Evolutionary conservation across 2,797 vertebrate species (phyloP).

Genomic region (Channa striata): DNA sequence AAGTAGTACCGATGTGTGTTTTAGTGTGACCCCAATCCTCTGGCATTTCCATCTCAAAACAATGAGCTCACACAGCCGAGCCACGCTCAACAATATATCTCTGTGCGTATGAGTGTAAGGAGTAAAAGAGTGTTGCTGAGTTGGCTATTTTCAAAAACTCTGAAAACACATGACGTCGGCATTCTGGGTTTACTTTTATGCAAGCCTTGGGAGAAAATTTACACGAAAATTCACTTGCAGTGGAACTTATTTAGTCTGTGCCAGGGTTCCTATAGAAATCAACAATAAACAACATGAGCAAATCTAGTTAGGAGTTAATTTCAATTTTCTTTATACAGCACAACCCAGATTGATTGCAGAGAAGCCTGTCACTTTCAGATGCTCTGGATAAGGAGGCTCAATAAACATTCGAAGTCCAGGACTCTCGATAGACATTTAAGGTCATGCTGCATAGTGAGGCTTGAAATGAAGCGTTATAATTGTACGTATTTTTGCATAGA

Average conservation of each 20-base stretch:
- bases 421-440: neutral
- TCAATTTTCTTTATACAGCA: slow-evolving; percentile 8
- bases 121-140: slow-evolving; percentile 68
- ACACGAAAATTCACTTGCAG: slow-evolving; percentile 35
- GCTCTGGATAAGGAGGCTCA: neutral
- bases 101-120: slow-evolving; percentile 56
- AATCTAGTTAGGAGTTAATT: slow-evolving; percentile 12
- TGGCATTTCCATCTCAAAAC: slow-evolving; percentile 83
- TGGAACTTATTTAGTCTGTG: slow-evolving; percentile 32
- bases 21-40: slow-evolving; percentile 68
- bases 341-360: neutral
- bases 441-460: neutral
- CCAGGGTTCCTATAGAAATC: slow-evolving; percentile 23
- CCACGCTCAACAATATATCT: slow-evolving; percentile 72
- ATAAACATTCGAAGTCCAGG: neutral
- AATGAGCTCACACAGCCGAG: slow-evolving; percentile 79
- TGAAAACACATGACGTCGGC: slow-evolving; percentile 69
- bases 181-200: slow-evolving; percentile 63
- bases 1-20: slow-evolving; percentile 41
- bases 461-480: too few relatives aligned
- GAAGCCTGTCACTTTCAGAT: neutral
- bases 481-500: too few relatives aligned
- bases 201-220: slow-evolving; percentile 58
- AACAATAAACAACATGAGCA: slow-evolving; percentile 22
- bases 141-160: slow-evolving; percentile 54